phyloP scores from a whole-genome alignment of 2,113 vertebrate genomes.

The Trachemys scripta region DNA sequence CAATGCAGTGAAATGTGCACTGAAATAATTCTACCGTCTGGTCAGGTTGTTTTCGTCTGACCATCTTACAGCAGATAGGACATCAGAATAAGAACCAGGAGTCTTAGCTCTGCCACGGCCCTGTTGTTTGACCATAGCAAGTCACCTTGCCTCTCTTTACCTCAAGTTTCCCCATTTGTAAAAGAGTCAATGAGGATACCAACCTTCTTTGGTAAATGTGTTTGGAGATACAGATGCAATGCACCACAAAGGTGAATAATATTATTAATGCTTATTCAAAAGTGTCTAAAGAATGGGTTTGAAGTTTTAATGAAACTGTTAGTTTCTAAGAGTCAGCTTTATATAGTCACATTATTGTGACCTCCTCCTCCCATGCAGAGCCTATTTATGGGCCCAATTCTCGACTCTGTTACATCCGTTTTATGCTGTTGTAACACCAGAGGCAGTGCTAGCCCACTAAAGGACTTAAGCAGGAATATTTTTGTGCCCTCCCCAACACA shows the following conservation, averaged over 20 bases:
- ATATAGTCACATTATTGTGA: too few relatives aligned
- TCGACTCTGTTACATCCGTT: too few relatives aligned
- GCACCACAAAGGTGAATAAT: neutral
- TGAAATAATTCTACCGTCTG: neutral
- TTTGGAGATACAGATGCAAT: neutral
- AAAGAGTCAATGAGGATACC: neutral
- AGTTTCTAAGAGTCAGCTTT: too few relatives aligned
- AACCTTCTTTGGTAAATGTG: neutral
- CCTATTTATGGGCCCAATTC: too few relatives aligned
- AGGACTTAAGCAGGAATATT: too few relatives aligned
- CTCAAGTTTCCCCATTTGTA: neutral
- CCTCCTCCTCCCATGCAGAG: accelerated
- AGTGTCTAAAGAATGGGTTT: too few relatives aligned
- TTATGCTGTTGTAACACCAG: too few relatives aligned
- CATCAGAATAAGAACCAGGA: constrained; percentile 9
- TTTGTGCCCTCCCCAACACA: too few relatives aligned
- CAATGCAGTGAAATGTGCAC: constrained; percentile 31
- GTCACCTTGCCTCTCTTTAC: neutral
- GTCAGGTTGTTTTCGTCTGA: neutral
- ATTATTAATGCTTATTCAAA: too few relatives aligned
- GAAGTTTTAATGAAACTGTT: too few relatives aligned
- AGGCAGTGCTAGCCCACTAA: too few relatives aligned
- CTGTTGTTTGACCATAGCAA: neutral
- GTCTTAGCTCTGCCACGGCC: neutral
- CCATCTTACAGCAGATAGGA: neutral